phyloP scores from a whole-genome alignment of 2,113 vertebrate species.

The Pungitius pungitius region DNA sequence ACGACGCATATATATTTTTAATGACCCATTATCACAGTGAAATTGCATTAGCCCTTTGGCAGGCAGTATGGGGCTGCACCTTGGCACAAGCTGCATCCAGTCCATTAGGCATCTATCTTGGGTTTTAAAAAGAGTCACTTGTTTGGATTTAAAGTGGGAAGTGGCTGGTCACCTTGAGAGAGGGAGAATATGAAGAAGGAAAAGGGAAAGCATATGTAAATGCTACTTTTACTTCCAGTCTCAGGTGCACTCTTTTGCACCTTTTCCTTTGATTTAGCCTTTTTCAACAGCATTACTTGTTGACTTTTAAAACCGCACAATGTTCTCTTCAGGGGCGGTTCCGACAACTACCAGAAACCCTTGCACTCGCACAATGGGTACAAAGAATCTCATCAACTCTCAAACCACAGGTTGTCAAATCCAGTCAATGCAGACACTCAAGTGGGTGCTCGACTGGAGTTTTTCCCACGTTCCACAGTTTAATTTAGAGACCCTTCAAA shows the following conservation, averaged over 20 bases:
- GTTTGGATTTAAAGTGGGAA: constrained; percentile 18
- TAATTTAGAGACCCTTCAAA: background rate
- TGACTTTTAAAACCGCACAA: background rate
- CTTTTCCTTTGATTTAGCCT: background rate
- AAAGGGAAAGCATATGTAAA: background rate
- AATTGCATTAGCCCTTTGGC: constrained; percentile 62
- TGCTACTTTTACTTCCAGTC: background rate
- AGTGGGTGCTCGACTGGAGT: background rate
- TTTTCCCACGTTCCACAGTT: background rate
- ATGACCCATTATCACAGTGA: constrained; percentile 71
- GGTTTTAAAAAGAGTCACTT: constrained; percentile 9
- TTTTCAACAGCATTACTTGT: background rate
- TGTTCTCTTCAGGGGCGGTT: background rate
- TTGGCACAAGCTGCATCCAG: constrained; percentile 52
- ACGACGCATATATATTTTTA: constrained; percentile 72
- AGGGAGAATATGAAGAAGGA: background rate
- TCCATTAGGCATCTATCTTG: constrained; percentile 60
- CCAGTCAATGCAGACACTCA: constrained; percentile 21
- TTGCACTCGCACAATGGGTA: background rate
- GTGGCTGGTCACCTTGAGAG: constrained; percentile 19
- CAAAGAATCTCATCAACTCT: constrained; percentile 16
- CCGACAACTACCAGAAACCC: constrained; percentile 19
- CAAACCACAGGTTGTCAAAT: constrained; percentile 29
- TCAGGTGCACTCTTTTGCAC: background rate
- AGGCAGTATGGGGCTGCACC: constrained; percentile 41